Evolutionary conservation across 1,140 invertebrate genomes (phyloP), one percentile per base, ranked within the genome.

Genomic region (Leucophenga varia): DNA sequence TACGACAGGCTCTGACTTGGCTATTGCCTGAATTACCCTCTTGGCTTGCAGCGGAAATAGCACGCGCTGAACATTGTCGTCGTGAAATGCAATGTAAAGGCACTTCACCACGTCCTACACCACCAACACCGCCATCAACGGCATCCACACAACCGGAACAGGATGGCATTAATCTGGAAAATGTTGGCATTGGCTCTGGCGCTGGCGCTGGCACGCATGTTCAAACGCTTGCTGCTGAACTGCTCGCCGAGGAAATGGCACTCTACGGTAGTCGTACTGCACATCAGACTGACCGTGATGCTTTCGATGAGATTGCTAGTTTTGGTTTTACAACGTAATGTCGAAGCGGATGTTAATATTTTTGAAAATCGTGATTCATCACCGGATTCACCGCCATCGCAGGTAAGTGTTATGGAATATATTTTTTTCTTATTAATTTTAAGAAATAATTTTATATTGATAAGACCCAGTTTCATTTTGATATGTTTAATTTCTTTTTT

Each of bases 21-120:
- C 85, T 89, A 0, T 90, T 98, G 51, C 94, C 95, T 0, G 91
- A 96, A 76, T 84, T 96, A 55, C 95, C 95, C 2, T 83, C 84
- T 25, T 94, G 91, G 89, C 84, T 98, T 32, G 90, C 90, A 4
- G 89, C 88, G 1, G 89, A 92, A 75, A 90, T 91, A 82, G 89
- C 89, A 0, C 89, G 90, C 49, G 86, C 89, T 2, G 89, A 92
- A 76, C 91, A 89, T 76, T 82, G 89, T 43, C 75, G 89, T 31
- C 78, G 86, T 37, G 86, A 89, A 70, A 86, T 85, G 21, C 80
- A 84, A 28, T 78, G 80, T 37, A 75, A 75, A 51, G 73, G 73
- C 12, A 68, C 72, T 10, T 74, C 73, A 14, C 73, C 73, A 0
- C 54, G 72, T 4, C 68, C 70, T 4, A 75, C 73, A 18, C 73